phyloP scores from a whole-genome alignment of 1,140 invertebrate genomes.

The Harlomillsia oculata region DNA sequence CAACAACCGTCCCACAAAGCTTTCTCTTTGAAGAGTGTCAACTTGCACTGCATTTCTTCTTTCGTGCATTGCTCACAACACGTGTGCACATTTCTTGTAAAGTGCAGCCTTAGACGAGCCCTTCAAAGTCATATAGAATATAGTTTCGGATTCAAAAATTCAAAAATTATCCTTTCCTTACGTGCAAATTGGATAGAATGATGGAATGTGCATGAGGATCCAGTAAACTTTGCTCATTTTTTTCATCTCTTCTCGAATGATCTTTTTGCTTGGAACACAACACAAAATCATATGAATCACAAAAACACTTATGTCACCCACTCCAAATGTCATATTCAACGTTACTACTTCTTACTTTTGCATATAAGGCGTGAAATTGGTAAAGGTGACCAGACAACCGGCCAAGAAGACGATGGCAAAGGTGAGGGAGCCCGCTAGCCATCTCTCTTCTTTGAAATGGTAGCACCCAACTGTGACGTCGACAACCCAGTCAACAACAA shows the following conservation, averaged over 20 bases:
- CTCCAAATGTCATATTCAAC: too few relatives aligned
- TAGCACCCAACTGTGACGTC: background rate
- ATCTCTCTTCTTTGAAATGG: background rate
- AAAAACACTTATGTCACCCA: too few relatives aligned
- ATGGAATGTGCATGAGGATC: constrained; percentile 8
- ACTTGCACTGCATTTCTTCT: background rate
- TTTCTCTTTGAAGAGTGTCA: background rate
- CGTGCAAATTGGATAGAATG: constrained; percentile 8
- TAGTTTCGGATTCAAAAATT: background rate
- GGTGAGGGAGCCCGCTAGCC: background rate
- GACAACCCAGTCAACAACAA: constrained; percentile 2
- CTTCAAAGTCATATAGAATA: too few relatives aligned
- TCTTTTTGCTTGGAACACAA: too few relatives aligned
- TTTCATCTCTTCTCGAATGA: background rate
- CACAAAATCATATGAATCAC: too few relatives aligned
- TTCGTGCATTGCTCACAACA: too few relatives aligned
- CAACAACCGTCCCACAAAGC: constrained; percentile 2
- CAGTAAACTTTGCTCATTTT: constrained; percentile 13
- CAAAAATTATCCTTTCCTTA: background rate
- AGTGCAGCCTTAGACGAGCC: too few relatives aligned
- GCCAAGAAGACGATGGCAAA: background rate
- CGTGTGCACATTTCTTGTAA: too few relatives aligned
- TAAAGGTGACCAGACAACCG: background rate
- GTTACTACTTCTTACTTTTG: background rate
- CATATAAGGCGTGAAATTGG: background rate